Base-by-base conservation (phyloP, 2,888 invertebrate genomes). In the Scelioninae gen. 2 region DNA sequence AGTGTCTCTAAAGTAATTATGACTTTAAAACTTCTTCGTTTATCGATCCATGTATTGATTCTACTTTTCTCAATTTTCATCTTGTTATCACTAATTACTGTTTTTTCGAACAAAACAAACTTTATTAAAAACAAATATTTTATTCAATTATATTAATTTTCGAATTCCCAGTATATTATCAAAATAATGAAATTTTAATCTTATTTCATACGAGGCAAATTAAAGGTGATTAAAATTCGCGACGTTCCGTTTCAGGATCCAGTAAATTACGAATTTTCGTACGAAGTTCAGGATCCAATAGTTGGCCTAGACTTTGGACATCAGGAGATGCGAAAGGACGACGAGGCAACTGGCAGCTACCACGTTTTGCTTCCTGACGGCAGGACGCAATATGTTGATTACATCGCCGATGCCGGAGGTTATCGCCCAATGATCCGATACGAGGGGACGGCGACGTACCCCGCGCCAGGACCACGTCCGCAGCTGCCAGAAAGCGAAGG, bases 281-380 rank as follows among this genome's bases (percentile, higher is more conserved):
- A 91, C 84, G 90, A 91, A 79, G 91, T 91, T 7, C 89, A 89
- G 82, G 91, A 91, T 80, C 88, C 88, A 15, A 86, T 82, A 1
- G 87, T 88, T 5, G 90, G 88, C 41, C 81, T 90, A 35, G 90
- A 91, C 81, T 91, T 91, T 78, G 91, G 91, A 0, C 91, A 91
- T 82, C 89, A 88, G 48, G 91, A 92, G 84, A 89, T 89, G 80
- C 86, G 91, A 18, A 90, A 91, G 79, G 91, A 91, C 58, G 89
- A 90, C 75, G 88, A 88, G 46, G 90, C 91, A 0, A 89, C 89
- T 5, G 91, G 92, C 45, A 90, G 89, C 37, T 92, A 91, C 84
- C 90, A 90, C 82, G 91, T 91, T 33, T 84, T 91, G 37, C 86
- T 91, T 55, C 91, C 91, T 0, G 91, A 91, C 74, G 91, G 91